Conservation (phyloP, 1,140 invertebrate genomes). For the Drosophila melanica region DNA sequence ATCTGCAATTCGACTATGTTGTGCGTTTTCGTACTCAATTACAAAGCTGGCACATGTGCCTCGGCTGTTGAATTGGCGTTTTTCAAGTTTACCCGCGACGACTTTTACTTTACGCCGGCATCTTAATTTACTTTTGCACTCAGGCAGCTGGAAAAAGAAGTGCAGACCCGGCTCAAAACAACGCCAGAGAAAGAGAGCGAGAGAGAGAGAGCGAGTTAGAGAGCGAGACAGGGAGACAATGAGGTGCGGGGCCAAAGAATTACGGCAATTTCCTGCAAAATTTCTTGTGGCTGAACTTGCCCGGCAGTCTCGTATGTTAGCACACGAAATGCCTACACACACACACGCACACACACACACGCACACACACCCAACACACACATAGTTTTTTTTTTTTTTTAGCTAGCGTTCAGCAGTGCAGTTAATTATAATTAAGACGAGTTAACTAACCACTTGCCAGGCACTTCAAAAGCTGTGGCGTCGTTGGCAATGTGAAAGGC, state of each 20-base stretch:
- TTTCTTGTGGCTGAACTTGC: slow-evolving; percentile 75
- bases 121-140: slow-evolving; percentile 79
- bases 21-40: slow-evolving; percentile 52
- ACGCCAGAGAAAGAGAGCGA: slow-evolving; percentile 1
- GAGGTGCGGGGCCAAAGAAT: slow-evolving; percentile 21
- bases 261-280: slow-evolving; percentile 70
- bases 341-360: slow-evolving; percentile 4
- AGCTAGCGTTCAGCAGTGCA: slow-evolving; percentile 58
- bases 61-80: slow-evolving; percentile 40
- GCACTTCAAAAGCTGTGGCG: slow-evolving; percentile 35
- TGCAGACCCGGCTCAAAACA: slow-evolving; percentile 58
- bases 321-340: slow-evolving; percentile 15
- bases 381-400: slow-evolving; percentile 3
- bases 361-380: background rate
- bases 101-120: slow-evolving; percentile 67
- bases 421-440: slow-evolving; percentile 84
- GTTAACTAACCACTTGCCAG: slow-evolving; percentile 80
- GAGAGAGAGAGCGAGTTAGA: background rate
- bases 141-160: slow-evolving; percentile 73
- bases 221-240: background rate
- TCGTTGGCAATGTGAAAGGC: background rate
- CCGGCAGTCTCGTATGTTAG: slow-evolving; percentile 21
- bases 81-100: slow-evolving; percentile 56
- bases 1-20: background rate
- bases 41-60: slow-evolving; percentile 52